Evolutionary conservation across 2,797 vertebrate species (phyloP), one percentile per base, ranked within the genome.

Genomic region (Meriones psammophilus): DNA sequence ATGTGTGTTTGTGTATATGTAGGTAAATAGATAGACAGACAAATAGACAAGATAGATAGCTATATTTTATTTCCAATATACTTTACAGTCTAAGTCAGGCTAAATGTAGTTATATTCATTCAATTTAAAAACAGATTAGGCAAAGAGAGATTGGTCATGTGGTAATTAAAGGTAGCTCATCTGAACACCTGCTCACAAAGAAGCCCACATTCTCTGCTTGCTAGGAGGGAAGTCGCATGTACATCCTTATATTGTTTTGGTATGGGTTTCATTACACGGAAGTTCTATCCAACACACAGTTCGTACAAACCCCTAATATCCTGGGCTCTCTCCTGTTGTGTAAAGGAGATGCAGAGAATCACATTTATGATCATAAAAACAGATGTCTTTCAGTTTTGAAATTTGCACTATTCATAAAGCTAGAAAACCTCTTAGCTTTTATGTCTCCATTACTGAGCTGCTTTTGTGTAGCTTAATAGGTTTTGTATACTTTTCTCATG

Each of bases 61-160:
- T 81, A 14, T 36, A 22, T 39, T 66, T 50, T 79, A 94, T 83
- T 97, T 79, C 58, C 24, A 93, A 58, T 26, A 85, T 7, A 50
- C 78, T 91, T 91, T 96, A 33, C 91, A 28, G n/a, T 6, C 33
- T 79, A 62, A 36, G 8, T 80, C 22, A 83, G 33, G 8, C 30
- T 73, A 50, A 36, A 39, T 74, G 28, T 85, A 91, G 26, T 17
- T 71, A 39, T 58, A 87, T 50, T 77, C n/a, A 95, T 28, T 42
- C 60, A 60, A 28, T 85, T 81, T 90, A 54, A 74, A 90, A 95
- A 71, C 22, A 76, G 30, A 88, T 39, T 15, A 89, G 30, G 8
- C 18, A 85, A 8, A 8, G 9, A 73, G 83, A 50, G 39, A 66
- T 78, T 64, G 81, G 46, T 20, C 2, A 39, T 6, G 30, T 58